Conservation (phyloP, 2,888 invertebrate genomes). For the Pristionchus fissidentatus region DNA sequence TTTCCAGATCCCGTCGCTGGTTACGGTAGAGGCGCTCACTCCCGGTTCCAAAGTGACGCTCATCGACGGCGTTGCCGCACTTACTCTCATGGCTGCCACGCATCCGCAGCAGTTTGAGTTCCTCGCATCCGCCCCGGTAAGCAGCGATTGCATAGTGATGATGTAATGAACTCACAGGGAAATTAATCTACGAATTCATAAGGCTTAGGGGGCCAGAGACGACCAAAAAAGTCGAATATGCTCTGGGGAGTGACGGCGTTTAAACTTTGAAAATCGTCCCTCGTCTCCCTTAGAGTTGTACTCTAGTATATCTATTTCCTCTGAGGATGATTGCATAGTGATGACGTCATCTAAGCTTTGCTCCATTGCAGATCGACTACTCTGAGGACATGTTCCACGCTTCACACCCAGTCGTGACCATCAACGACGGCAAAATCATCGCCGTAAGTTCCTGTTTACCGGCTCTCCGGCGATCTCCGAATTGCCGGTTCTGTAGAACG, state of each 20-base stretch:
- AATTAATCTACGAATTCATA: too few species aligned
- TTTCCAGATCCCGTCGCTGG: conserved; percentile 59
- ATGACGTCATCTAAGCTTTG: not conserved
- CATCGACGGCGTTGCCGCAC: conserved; percentile 61
- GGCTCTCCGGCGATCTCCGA: not conserved
- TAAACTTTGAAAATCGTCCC: too few species aligned
- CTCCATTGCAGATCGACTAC: conserved; percentile 57
- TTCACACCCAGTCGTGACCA: conserved; percentile 53
- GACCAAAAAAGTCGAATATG: too few species aligned
- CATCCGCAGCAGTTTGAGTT: conserved; percentile 59
- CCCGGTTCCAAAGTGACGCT: conserved; percentile 53
- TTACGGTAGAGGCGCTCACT: conserved; percentile 57
- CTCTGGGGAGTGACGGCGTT: too few species aligned
- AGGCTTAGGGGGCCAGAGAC: too few species aligned
- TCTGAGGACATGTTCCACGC: conserved; percentile 61
- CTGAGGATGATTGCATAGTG: conserved; percentile 47
- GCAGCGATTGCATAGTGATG: not conserved
- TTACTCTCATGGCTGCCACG: conserved; percentile 55
- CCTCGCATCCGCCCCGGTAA: conserved; percentile 39
- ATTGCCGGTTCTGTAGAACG: not conserved
- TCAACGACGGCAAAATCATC: conserved; percentile 56
- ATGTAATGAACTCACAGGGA: too few species aligned
- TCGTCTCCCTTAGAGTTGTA: too few species aligned
- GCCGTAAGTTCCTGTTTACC: conserved; percentile 53
- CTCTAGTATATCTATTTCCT: conserved; percentile 41